Evolutionary conservation across 2,113 vertebrate genomes (phyloP).

Genomic region (Shinisaurus crocodilurus): DNA sequence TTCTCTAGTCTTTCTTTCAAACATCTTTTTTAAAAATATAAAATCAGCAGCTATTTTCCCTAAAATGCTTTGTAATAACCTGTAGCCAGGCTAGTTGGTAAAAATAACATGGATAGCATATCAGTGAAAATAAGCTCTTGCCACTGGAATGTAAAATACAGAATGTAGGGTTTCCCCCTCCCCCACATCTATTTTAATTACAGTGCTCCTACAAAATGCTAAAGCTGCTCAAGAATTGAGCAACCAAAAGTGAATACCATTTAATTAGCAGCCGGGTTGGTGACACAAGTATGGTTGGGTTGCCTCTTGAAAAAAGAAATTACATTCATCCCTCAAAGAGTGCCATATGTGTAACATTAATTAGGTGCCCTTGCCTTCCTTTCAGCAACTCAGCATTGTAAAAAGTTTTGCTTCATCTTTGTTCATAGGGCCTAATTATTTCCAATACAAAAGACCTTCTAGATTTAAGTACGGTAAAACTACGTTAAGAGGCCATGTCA

Average conservation of each 20-base stretch:
- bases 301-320: conserved; percentile 68
- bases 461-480: conserved; percentile 61
- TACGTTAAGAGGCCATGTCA: conserved; percentile 57
- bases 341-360: conserved; percentile 75
- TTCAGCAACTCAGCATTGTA: conserved; percentile 61
- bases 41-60: neutral
- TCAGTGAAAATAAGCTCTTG: neutral
- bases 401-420: conserved; percentile 72
- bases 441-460: conserved; percentile 61
- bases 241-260: conserved; percentile 64
- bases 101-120: conserved; percentile 12
- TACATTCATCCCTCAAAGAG: conserved; percentile 71
- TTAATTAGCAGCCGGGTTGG: conserved; percentile 73
- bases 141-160: neutral
- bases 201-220: conserved; percentile 52
- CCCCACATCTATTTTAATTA: conserved; percentile 34
- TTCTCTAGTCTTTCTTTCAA: neutral
- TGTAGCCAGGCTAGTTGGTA: neutral
- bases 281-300: conserved; percentile 61
- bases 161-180: conserved; percentile 31
- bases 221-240: conserved; percentile 49
- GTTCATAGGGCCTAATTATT: conserved; percentile 71
- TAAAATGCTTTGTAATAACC: conserved; percentile 7
- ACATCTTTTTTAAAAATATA: neutral
- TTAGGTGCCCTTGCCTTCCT: conserved; percentile 73